These are phyloP conservation scores for Maccullochella peelii DNA, from an alignment of 2,113 vertebrate species.

Conservation along the genomic window DNA sequence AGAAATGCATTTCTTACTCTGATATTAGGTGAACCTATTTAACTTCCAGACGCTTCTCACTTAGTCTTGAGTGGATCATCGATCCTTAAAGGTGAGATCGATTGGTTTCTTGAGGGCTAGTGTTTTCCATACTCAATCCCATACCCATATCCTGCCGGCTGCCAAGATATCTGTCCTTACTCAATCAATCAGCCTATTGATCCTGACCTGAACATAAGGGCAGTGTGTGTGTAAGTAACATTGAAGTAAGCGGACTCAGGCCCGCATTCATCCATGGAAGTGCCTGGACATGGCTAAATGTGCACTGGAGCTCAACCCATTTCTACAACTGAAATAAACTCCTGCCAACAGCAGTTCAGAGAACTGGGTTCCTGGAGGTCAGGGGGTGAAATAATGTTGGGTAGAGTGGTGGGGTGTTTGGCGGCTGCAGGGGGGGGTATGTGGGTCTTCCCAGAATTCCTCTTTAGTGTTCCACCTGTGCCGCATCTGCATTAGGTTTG, in stretches of 20 bases:
- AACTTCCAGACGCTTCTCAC: slow-evolving; percentile 51
- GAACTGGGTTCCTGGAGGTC: slow-evolving; percentile 21
- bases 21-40: slow-evolving; percentile 46
- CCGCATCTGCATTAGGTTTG: slow-evolving; percentile 27
- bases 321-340: slow-evolving; percentile 43
- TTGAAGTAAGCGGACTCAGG: slow-evolving; percentile 24
- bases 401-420: background rate
- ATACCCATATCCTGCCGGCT: slow-evolving; percentile 36
- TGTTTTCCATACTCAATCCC: slow-evolving; percentile 57
- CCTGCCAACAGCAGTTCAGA: slow-evolving; percentile 14
- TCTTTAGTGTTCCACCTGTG: slow-evolving; percentile 33
- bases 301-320: slow-evolving; percentile 36
- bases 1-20: slow-evolving; percentile 29
- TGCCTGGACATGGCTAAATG: slow-evolving; percentile 31
- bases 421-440: background rate
- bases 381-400: background rate
- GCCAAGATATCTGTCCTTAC: slow-evolving; percentile 60
- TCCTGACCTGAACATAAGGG: slow-evolving; percentile 48
- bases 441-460: background rate
- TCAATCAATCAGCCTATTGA: slow-evolving; percentile 76
- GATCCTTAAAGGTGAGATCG: slow-evolving; percentile 70
- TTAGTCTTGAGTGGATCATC: slow-evolving; percentile 63
- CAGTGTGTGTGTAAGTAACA: slow-evolving; percentile 40
- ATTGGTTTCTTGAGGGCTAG: slow-evolving; percentile 63
- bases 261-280: slow-evolving; percentile 40